Evolutionary conservation across 2,888 invertebrate species (phyloP), one percentile per base, ranked within the genome.

Genomic region (Petrophora chlorosata): DNA sequence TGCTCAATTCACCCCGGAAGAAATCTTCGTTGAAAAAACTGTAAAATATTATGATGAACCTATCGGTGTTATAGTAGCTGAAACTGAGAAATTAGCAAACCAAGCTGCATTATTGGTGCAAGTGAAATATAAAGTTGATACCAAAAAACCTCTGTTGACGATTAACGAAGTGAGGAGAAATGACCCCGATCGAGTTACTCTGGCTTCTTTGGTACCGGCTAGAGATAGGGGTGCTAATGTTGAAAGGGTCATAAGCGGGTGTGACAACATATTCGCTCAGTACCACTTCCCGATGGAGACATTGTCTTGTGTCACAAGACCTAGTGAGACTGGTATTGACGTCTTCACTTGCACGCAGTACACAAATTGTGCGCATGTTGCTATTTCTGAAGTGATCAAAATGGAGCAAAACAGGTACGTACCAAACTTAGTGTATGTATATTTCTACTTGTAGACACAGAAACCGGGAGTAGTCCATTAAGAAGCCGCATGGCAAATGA

Each of bases 211-310:
- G 0, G 56, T 75, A 30, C 80, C 82, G 12, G 79, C 85, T 0
- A 75, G 70, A 47, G 79, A 74, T 8, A 70, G 73, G 29, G 88
- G 88, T 0, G 9, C 56, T 0, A 72, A 92, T 54, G 75, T 91
- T 0, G 80, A 84, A 19, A 87, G 84, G 46, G 82, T 91, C 0
- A 76, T 94, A 4, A 92, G 91, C 48, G 95, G 94, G 0, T 79
- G 67, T 16, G 88, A 92, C 28, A 78, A 88, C 32, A 79, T 90
- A 36, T 92, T 87, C 2, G 70, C 82, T 10, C 95, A 96, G 67
- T 94, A 94, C 65, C 94, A 94, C 69, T 94, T 91, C 57, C 90
- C 92, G 1, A 93, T 95, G 94, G 95, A 95, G 74, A 92, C 92
- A 0, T 91, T 93, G 29, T 81, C 87, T 3, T 90, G 92, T 53